phyloP scores from a whole-genome alignment of 2,797 vertebrate genomes.

The Arrhamphus sclerolepis region DNA sequence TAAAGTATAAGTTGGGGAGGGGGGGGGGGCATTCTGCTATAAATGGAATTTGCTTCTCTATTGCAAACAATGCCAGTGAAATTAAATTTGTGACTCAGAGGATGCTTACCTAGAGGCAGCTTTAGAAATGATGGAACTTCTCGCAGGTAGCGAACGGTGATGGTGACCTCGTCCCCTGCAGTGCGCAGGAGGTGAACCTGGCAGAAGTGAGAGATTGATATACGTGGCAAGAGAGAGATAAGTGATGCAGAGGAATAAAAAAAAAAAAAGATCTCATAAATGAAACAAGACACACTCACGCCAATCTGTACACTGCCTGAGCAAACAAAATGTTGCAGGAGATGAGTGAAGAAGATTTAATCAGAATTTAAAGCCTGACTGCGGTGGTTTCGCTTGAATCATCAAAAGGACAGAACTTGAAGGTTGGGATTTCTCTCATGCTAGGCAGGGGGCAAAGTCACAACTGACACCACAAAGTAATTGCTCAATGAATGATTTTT shows the following conservation, averaged over 20 bases:
- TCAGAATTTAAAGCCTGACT: slow-evolving; percentile 42
- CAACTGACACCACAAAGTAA: slow-evolving; percentile 42
- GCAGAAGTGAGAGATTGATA: slow-evolving; percentile 23
- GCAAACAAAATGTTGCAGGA: slow-evolving; percentile 32
- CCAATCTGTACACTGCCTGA: slow-evolving; percentile 34
- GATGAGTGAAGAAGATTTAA: slow-evolving; percentile 47
- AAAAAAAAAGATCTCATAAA: slow-evolving; percentile 45
- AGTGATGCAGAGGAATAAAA: slow-evolving; percentile 28
- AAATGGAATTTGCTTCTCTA: slow-evolving; percentile 14
- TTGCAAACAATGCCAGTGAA: slow-evolving; percentile 21
- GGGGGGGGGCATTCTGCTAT: slow-evolving; percentile 7
- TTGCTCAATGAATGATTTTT: slow-evolving; percentile 40
- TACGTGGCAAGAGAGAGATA: slow-evolving; percentile 1
- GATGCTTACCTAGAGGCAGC: slow-evolving; percentile 90
- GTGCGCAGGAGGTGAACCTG: slow-evolving; percentile 95
- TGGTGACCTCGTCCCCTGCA: slow-evolving; percentile 92
- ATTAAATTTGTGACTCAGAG: slow-evolving; percentile 18
- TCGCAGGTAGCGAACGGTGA: slow-evolving; percentile 93
- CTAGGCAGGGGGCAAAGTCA: slow-evolving; percentile 38
- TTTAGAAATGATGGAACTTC: slow-evolving; percentile 95
- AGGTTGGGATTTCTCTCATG: slow-evolving; percentile 11
- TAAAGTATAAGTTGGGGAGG: not conserved
- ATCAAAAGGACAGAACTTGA: slow-evolving; percentile 12
- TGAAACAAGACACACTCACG: slow-evolving; percentile 38
- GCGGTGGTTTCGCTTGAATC: slow-evolving; percentile 34